phyloP scores from a whole-genome alignment of 1,140 invertebrate genomes.

The Orchesella cincta region DNA sequence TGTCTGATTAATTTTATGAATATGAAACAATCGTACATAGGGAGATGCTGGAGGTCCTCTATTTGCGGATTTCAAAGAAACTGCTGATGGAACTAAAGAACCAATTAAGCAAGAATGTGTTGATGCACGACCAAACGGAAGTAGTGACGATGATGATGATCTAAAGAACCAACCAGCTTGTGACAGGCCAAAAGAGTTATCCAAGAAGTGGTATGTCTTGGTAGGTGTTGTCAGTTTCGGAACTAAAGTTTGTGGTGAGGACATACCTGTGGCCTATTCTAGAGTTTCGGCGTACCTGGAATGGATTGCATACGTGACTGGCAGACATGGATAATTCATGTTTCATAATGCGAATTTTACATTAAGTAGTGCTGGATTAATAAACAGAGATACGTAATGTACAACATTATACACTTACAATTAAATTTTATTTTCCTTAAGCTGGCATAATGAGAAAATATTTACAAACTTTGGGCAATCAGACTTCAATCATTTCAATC shows the following conservation, averaged over 20 bases:
- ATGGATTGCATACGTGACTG: conserved; percentile 53
- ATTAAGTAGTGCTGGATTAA: too few relatives aligned
- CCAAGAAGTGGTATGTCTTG: conserved; percentile 46
- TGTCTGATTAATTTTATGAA: neutral
- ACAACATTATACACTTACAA: too few relatives aligned
- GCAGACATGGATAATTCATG: conserved; percentile 26
- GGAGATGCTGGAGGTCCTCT: conserved; percentile 43
- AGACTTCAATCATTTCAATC: too few relatives aligned
- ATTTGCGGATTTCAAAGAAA: conserved; percentile 36
- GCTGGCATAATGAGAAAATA: too few relatives aligned
- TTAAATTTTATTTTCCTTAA: too few relatives aligned
- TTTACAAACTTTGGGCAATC: too few relatives aligned
- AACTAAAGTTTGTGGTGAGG: conserved; percentile 56
- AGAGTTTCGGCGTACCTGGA: conserved; percentile 56
- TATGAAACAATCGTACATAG: neutral
- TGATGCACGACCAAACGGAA: conserved; percentile 30
- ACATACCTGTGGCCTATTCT: conserved; percentile 57
- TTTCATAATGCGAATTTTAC: too few relatives aligned
- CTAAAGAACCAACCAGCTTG: neutral
- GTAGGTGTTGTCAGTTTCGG: conserved; percentile 61
- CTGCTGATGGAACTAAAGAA: conserved; percentile 30
- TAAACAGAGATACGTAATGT: too few relatives aligned
- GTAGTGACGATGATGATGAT: conserved; percentile 5
- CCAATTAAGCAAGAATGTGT: conserved; percentile 36
- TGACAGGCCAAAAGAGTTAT: neutral